phyloP scores from a whole-genome alignment of 1,140 invertebrate species.

The Drosophila novamexicana region DNA sequence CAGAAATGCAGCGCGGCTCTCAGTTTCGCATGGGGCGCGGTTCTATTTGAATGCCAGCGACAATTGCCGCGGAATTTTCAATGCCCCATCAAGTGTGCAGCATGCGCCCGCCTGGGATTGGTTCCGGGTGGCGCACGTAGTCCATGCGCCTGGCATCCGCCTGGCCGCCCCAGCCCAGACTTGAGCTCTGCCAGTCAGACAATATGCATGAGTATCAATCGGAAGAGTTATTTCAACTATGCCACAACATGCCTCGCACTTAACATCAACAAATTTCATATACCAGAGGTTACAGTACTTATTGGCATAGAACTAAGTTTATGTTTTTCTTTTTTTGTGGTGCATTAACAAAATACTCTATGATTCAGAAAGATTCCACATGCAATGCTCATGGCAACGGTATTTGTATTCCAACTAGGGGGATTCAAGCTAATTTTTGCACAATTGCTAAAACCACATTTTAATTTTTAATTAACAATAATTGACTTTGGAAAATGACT shows the following conservation, averaged over 20 bases:
- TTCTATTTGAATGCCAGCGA: conserved; percentile 41
- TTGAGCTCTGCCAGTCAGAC: conserved; percentile 2
- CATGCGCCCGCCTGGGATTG: neutral
- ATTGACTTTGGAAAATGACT: no score
- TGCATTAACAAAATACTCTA: no score
- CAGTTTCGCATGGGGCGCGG: conserved; percentile 21
- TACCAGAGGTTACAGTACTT: neutral
- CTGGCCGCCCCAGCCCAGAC: neutral
- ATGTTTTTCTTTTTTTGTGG: no score
- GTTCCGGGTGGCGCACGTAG: neutral
- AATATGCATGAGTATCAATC: conserved; percentile 28
- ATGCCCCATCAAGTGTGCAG: conserved; percentile 32
- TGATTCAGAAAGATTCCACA: neutral
- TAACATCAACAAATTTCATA: neutral
- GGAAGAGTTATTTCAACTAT: conserved; percentile 6
- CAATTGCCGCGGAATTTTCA: conserved; percentile 46
- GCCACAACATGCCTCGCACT: neutral
- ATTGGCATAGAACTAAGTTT: no score
- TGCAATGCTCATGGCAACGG: no score
- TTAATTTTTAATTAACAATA: no score
- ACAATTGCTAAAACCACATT: no score
- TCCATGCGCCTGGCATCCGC: neutral
- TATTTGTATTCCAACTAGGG: no score
- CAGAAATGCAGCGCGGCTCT: conserved; percentile 36
- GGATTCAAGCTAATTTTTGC: no score